These are phyloP conservation scores for Parascotia fuliginaria DNA, from an alignment of 2,888 invertebrate species.

Conservation along the genomic window DNA sequence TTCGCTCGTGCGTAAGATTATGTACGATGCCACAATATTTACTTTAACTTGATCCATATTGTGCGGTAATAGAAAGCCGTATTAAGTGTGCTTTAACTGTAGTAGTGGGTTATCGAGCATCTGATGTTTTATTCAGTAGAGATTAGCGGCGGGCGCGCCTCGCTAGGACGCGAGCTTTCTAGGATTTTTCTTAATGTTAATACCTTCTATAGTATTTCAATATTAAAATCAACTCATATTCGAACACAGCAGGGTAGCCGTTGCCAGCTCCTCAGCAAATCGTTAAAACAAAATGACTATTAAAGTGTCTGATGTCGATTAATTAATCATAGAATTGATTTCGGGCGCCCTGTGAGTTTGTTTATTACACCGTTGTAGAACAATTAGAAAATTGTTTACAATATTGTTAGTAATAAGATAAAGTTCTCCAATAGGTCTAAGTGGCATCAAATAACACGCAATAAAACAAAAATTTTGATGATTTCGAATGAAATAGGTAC, in stretches of 20 bases:
- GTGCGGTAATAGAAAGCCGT: constrained; percentile 72
- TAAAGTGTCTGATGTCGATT: constrained; percentile 61
- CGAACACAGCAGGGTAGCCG: constrained; percentile 47
- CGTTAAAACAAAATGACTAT: constrained; percentile 54
- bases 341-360: constrained; percentile 44
- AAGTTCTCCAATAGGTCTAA: constrained; percentile 27
- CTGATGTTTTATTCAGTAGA: constrained; percentile 83
- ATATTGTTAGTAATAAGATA: constrained; percentile 27
- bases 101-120: constrained; percentile 79
- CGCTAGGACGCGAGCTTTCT: constrained; percentile 54
- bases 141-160: constrained; percentile 70
- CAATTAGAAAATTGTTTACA: constrained; percentile 34
- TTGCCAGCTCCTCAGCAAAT: constrained; percentile 25
- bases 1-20: constrained; percentile 67
- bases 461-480: constrained; percentile 5
- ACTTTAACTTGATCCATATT: constrained; percentile 52
- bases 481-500: constrained; percentile 9
- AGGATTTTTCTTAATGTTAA: constrained; percentile 72
- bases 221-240: constrained; percentile 47
- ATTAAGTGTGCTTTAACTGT: constrained; percentile 78
- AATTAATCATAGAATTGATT: constrained; percentile 61
- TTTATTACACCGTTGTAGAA: constrained; percentile 27
- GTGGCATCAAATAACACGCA: constrained; percentile 11
- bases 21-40: constrained; percentile 43
- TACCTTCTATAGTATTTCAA: constrained; percentile 60